Percentiles rank a stretch among this genome's conserved stretches.
Conservation (phyloP, 2,113 vertebrate species). For the Ailurus styani region DNA sequence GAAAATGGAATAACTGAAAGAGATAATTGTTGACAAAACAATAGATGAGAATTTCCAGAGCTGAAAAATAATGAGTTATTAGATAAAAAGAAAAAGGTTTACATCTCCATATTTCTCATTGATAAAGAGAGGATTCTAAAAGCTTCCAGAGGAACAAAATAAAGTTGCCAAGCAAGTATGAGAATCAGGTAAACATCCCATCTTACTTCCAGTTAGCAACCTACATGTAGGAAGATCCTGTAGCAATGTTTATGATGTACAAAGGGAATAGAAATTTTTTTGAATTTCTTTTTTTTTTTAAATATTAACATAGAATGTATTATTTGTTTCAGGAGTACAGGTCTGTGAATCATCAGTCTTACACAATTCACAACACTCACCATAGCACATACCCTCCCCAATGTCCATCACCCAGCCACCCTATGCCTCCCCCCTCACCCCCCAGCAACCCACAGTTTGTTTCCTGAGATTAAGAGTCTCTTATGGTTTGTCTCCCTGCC, state of each 20-base stretch:
- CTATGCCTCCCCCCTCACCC: too few species aligned
- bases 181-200: neutral
- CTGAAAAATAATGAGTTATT: neutral
- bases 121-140: neutral
- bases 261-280: neutral
- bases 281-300: too few species aligned
- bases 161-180: neutral
- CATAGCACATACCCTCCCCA: too few species aligned
- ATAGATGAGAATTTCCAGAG: neutral
- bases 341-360: too few species aligned
- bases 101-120: neutral
- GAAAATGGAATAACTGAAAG: neutral
- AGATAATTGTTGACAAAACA: neutral
- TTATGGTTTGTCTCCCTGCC: too few species aligned
- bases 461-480: too few species aligned
- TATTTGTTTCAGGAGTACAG: too few species aligned
- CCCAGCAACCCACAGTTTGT: too few species aligned
- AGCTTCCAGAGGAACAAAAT: neutral
- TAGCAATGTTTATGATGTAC: neutral
- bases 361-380: too few species aligned
- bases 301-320: too few species aligned
- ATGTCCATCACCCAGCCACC: too few species aligned
- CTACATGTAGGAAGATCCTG: neutral
- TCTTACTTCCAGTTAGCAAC: neutral
- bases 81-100: neutral